Percentiles rank a stretch among this genome's conserved stretches.
Evolutionary conservation across 2,888 invertebrate species (phyloP).

Genomic region (Amiota mariae): DNA sequence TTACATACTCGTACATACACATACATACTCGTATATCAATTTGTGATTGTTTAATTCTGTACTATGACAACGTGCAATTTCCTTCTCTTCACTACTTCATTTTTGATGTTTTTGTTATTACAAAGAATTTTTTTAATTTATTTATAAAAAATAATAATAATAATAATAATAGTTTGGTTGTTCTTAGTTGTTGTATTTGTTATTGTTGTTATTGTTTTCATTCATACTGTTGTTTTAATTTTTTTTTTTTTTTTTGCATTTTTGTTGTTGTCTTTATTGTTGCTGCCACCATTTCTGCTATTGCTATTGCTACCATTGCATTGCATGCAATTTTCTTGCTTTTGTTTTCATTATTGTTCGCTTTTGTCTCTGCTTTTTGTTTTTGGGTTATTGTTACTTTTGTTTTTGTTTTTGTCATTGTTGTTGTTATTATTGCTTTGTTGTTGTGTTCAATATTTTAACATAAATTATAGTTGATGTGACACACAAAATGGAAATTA

Average conservation of each 20-base stretch:
- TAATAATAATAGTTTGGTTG: conserved; percentile 10
- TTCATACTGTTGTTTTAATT: conserved; percentile 23
- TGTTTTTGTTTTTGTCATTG: background rate
- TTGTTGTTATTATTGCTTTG: background rate
- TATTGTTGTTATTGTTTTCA: background rate
- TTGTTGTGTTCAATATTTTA: conserved; percentile 37
- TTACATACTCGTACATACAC: no score
- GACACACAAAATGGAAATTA: conserved; percentile 21
- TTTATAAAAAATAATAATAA: conserved; percentile 58
- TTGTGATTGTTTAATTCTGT: background rate
- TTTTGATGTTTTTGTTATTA: conserved; percentile 43
- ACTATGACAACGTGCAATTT: conserved; percentile 42
- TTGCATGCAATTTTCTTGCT: conserved; percentile 13
- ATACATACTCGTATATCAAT: no score
- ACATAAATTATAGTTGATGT: conserved; percentile 56
- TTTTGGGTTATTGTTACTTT: background rate
- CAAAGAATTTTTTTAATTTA: conserved; percentile 62
- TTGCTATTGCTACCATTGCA: background rate
- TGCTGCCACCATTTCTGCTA: background rate
- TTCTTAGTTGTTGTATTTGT: background rate
- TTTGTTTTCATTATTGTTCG: background rate
- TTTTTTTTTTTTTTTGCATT: conserved; percentile 35
- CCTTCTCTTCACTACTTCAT: conserved; percentile 45
- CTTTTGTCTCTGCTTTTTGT: background rate
- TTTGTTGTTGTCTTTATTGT: conserved; percentile 29